Evolutionary conservation across 2,797 vertebrate genomes (phyloP), one percentile per base, ranked within the genome.

Genomic region (Channa striata): DNA sequence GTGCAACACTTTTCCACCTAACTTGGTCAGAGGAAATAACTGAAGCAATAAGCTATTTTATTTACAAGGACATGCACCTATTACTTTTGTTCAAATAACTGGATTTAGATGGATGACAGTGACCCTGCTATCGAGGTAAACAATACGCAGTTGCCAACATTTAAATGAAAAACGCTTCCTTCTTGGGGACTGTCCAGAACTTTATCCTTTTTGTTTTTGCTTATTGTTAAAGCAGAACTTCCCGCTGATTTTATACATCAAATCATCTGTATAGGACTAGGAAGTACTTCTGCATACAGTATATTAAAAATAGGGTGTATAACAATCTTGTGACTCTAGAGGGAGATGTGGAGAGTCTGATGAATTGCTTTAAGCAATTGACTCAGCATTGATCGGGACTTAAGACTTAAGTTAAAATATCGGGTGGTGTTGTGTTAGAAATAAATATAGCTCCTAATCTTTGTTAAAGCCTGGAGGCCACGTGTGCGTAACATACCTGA

Each of bases 61-160:
- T 81, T 83, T 78, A 66, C 80, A 85, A 79, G 68, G 82, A 65
- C 80, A 68, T 74, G 65, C 34, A 44, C 33, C 23, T 42, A 51
- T 78, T 42, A 59, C 48, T 60, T 43, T 46, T 68, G 8, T 48
- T 76, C 16, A 42, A 52, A 74, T 36, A 46, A 39, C 17, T 56
- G n/a, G 17, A 63, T 76, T 74, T 71, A 77, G 71, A 80, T 64
- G 33, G 50, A 80, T 80, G 37, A 59, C 39, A 30, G 3, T 68
- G 67, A 79, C 71, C 53, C 39, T 68, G 51, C 57, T 78, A 69
- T 49, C 14, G 20, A 59, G 54, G 61, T 74, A 56, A 82, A 83
- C 54, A 76, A 63, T 54, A 56, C 40, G 33, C 46, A 33, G 23
- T 47, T 57, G 50, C 57, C 65, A 60, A 39, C 40, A 57, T 43